Conservation (phyloP, 2,888 invertebrate genomes). For the Epirrita christyi region DNA sequence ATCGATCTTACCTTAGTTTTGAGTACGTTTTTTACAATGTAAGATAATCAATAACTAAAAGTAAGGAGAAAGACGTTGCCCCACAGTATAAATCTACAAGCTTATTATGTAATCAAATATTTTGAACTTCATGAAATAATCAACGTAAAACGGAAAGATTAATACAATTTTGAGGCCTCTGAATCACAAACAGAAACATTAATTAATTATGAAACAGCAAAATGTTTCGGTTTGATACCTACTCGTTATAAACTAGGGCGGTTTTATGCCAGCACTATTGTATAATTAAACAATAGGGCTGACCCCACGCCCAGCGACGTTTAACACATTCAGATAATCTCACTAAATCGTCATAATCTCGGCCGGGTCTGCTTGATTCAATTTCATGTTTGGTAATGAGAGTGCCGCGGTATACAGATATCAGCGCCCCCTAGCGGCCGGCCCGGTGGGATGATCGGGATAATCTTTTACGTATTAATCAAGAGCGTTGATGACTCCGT, state of each 20-base stretch:
- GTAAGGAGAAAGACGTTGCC: too few relatives aligned
- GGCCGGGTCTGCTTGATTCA: conserved; percentile 75
- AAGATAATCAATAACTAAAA: too few relatives aligned
- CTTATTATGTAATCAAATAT: too few relatives aligned
- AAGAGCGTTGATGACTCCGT: conserved; percentile 43
- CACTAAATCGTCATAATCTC: conserved; percentile 78
- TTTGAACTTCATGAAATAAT: too few relatives aligned
- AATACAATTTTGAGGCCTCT: too few relatives aligned
- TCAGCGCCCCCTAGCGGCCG: conserved; percentile 52
- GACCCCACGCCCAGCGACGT: conserved; percentile 68
- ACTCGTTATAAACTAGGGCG: conserved; percentile 31
- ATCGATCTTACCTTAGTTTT: too few relatives aligned
- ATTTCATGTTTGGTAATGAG: conserved; percentile 77
- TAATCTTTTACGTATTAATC: conserved; percentile 73
- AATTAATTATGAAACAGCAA: conserved; percentile 1
- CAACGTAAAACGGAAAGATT: too few relatives aligned
- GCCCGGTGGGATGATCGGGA: conserved; percentile 60
- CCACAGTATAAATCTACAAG: too few relatives aligned
- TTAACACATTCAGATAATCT: conserved; percentile 82
- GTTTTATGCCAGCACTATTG: conserved; percentile 64
- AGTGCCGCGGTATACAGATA: conserved; percentile 63
- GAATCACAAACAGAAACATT: too few relatives aligned
- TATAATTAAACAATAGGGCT: conserved; percentile 78
- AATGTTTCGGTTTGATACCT: conserved; percentile 13
- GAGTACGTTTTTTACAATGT: too few relatives aligned